Conservation (phyloP, 1,140 invertebrate genomes). For the Delia radicum region DNA sequence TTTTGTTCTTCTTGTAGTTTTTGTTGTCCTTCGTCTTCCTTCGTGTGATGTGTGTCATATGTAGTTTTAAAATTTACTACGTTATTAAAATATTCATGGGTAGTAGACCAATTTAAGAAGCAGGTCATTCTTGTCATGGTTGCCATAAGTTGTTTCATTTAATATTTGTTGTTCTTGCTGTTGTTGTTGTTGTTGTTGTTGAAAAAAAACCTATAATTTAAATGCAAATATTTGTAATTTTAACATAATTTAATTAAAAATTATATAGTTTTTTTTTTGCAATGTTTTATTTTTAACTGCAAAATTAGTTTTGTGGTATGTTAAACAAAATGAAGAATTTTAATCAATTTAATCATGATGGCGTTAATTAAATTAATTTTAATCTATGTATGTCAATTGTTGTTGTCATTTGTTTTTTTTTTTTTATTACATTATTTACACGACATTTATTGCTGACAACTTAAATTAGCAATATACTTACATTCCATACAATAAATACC, state of each 20-base stretch:
- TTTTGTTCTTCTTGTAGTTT: too few species aligned
- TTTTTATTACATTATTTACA: too few species aligned
- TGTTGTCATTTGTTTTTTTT: background rate
- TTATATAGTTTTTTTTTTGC: background rate
- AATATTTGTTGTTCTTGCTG: background rate
- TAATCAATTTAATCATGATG: background rate
- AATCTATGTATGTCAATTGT: background rate
- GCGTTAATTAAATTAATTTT: slow-evolving; percentile 2
- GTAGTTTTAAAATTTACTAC: background rate
- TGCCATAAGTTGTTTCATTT: background rate
- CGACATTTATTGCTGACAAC: background rate
- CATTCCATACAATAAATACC: too few species aligned
- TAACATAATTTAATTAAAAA: background rate
- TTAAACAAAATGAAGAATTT: background rate
- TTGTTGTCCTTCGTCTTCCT: too few species aligned
- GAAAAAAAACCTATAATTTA: background rate
- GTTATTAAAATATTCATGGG: background rate
- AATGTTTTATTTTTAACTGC: background rate
- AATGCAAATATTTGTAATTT: background rate
- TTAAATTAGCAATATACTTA: background rate
- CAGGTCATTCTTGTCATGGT: background rate
- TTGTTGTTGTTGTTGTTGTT: background rate
- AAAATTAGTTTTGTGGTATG: background rate
- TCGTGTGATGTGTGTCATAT: background rate
- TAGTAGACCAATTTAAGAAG: background rate